Evolutionary conservation across 2,888 invertebrate genomes (phyloP), one percentile per base, ranked within the genome.

Genomic region (Helobdella robusta): DNA sequence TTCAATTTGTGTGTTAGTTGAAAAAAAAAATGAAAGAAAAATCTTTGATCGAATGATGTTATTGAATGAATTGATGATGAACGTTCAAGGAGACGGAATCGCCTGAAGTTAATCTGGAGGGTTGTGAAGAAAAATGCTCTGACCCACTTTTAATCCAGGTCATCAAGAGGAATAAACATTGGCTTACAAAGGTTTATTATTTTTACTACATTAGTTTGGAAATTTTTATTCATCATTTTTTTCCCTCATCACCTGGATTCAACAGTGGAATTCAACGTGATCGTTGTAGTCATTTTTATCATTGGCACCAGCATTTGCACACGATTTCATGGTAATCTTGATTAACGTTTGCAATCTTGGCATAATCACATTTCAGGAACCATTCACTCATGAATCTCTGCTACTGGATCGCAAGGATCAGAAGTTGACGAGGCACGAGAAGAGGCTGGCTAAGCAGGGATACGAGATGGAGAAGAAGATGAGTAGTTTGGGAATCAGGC

Each of bases 371-470:
- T 70, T 72, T n/a, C 69, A 79, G 78, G 72, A 74, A 74, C 95
- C 95, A 0, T 95, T 95, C 81, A 89, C 91, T 73, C 95, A 97
- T 76, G 95, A 97, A 79, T 92, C 93, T 11, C 82, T 95, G 64
- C 82, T 97, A 36, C 88, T 94, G 2, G 95, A 95, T 79, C 84
- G 92, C 52, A 93, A 94, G 76, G 94, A 94, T 75, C 89, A 93
- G 79, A 91, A 93, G 75, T 81, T 95, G 52, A 92, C 93, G 0
- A 88, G 89, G 75, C 89, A 90, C 34, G 95, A 95, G 78, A 95
- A 95, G 78, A 83, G 91, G 71, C 81, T 93, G 64, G 95, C 95
- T 0, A 89, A 93, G 76, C 85, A 92, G 69, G 88, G 89, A 50
- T 95, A 95, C 77, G 93, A 94, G 78, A 82, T 91, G 70, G 94